Conservation (phyloP, 2,888 invertebrate genomes). For the Apomyelois bistriatella region DNA sequence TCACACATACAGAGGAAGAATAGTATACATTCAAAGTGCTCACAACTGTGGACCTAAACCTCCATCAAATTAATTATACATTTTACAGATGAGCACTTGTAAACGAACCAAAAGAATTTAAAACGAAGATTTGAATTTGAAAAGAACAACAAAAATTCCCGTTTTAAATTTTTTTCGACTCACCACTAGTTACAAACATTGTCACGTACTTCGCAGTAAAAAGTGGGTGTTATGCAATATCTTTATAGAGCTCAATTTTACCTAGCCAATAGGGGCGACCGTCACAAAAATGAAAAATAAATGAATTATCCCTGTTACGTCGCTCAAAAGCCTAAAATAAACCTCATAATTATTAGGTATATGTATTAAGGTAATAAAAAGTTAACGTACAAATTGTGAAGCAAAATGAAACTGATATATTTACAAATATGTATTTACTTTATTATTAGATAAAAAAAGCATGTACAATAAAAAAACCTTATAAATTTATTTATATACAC, state of each 20-base stretch:
- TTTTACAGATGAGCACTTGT: background rate
- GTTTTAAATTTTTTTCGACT: too few relatives aligned
- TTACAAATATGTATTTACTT: conserved; percentile 7
- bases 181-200: too few relatives aligned
- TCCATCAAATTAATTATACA: conserved; percentile 26
- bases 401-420: background rate
- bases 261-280: too few relatives aligned
- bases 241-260: too few relatives aligned
- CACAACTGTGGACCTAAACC: conserved; percentile 73
- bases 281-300: too few relatives aligned
- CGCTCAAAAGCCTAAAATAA: background rate
- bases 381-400: conserved; percentile 7
- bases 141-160: too few relatives aligned
- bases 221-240: too few relatives aligned
- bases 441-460: background rate
- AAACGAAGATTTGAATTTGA: background rate
- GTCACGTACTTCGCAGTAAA: too few relatives aligned
- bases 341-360: background rate
- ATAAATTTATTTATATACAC: background rate
- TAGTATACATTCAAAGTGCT: conserved; percentile 69
- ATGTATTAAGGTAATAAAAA: background rate
- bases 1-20: conserved; percentile 66
- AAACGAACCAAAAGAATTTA: too few relatives aligned
- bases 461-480: conserved; percentile 4
- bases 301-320: background rate